These are phyloP conservation scores for Plecturocebus donacophilus DNA, from an alignment of 2,113 vertebrate species.

Conservation along the genomic window DNA sequence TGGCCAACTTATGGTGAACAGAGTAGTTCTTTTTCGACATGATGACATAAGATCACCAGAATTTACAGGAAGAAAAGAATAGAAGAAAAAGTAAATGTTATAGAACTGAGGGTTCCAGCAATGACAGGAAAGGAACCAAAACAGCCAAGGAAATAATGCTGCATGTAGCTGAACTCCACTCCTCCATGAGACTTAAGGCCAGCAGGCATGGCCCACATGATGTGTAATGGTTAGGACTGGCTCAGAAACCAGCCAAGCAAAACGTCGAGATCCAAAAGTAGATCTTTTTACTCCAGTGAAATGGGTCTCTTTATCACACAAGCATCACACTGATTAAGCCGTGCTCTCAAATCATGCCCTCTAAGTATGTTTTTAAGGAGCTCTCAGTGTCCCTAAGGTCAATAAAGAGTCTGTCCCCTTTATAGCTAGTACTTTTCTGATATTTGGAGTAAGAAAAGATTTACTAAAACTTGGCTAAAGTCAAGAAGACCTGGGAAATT, in stretches of 20 bases:
- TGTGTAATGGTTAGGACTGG: accelerated
- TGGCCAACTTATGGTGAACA: background rate
- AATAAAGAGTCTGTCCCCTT: background rate
- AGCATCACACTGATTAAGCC: background rate
- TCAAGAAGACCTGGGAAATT: background rate
- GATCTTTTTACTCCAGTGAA: background rate
- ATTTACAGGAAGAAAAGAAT: background rate
- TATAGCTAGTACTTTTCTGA: background rate
- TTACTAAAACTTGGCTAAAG: background rate
- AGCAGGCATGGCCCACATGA: too few species aligned
- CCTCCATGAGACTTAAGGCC: background rate
- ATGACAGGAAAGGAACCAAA: background rate
- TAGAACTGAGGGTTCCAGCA: background rate
- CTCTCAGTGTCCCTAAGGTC: background rate
- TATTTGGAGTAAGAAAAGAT: background rate
- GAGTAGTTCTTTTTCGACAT: background rate
- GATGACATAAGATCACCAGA: background rate
- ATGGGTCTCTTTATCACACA: background rate
- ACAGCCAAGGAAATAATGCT: background rate
- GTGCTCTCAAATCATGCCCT: background rate
- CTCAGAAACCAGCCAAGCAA: background rate
- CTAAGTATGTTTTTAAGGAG: background rate
- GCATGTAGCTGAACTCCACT: background rate
- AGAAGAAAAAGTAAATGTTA: background rate
- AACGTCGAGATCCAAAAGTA: background rate